Conservation (phyloP, 2,797 vertebrate species). For the Poeciliopsis infans region DNA sequence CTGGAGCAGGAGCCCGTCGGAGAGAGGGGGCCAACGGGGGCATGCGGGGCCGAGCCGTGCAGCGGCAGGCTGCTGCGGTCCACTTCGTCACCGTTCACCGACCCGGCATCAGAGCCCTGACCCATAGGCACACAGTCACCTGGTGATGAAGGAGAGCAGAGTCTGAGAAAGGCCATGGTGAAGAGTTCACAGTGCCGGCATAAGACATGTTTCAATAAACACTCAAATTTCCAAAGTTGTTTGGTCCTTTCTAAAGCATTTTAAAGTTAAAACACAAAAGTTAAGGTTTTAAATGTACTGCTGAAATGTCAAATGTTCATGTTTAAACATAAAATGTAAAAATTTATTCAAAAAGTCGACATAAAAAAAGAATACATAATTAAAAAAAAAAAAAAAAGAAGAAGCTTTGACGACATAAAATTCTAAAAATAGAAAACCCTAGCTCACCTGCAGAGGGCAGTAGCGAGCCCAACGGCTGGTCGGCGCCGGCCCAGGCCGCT, state of each 20-base stretch:
- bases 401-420: too few relatives aligned
- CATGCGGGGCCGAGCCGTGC: conserved; percentile 62
- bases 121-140: conserved; percentile 62
- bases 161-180: not conserved
- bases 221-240: not conserved
- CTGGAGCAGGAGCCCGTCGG: conserved; percentile 82
- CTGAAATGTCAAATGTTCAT: not conserved
- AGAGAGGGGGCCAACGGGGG: conserved; percentile 74
- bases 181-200: not conserved
- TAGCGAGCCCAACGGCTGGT: conserved; percentile 71
- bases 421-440: not conserved
- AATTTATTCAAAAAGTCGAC: too few relatives aligned
- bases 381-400: too few relatives aligned
- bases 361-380: too few relatives aligned
- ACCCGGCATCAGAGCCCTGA: conserved; percentile 76
- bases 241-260: not conserved
- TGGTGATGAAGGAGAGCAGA: conserved; percentile 25
- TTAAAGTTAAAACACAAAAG: not conserved
- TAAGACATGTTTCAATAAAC: not conserved
- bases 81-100: conserved; percentile 82
- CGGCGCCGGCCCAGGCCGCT: conserved; percentile 74
- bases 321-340: too few relatives aligned
- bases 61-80: conserved; percentile 67
- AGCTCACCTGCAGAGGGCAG: conserved; percentile 71
- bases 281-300: not conserved